These are phyloP conservation scores for Gymnoscelis rufifasciata DNA, from an alignment of 2,888 invertebrate genomes.

Conservation along the genomic window DNA sequence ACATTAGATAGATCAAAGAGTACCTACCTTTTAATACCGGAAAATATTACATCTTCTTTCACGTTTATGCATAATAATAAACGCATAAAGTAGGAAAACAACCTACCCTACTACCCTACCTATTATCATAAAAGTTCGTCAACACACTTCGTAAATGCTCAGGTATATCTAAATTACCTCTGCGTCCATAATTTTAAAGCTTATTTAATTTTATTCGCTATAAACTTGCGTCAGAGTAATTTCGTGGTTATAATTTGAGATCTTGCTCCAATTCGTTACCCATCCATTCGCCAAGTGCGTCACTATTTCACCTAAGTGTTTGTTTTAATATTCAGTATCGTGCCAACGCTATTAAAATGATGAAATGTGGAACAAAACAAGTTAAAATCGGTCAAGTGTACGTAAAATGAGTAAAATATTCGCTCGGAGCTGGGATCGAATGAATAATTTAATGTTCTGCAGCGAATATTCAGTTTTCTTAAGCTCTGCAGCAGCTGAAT, in stretches of 20 bases:
- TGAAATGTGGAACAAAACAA: constrained; percentile 6
- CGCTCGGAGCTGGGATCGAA: not conserved
- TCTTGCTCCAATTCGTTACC: not conserved
- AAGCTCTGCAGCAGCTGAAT: too few species aligned
- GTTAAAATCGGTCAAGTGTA: constrained; percentile 1
- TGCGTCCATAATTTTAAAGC: too few species aligned
- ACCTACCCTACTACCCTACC: too few species aligned
- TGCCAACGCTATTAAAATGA: constrained; percentile 27
- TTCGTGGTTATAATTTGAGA: not conserved
- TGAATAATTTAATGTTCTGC: constrained; percentile 1
- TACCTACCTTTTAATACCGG: too few species aligned
- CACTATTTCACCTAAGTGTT: constrained; percentile 12
- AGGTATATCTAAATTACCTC: not conserved
- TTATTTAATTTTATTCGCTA: not conserved
- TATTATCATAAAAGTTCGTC: too few species aligned
- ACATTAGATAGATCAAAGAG: too few species aligned
- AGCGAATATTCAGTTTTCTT: not conserved
- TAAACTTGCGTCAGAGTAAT: not conserved
- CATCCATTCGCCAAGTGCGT: not conserved
- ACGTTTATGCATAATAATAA: too few species aligned
- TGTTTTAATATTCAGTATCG: constrained; percentile 22
- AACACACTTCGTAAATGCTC: not conserved
- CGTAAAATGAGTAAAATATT: not conserved
- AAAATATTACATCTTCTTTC: too few species aligned
- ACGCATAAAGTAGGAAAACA: too few species aligned